Percentiles rank a stretch among this genome's conserved stretches.
These are phyloP conservation scores for Holothuria leucospilota DNA, from an alignment of 53 echinoderm and acorn worm genomes.

Conservation along the genomic window DNA sequence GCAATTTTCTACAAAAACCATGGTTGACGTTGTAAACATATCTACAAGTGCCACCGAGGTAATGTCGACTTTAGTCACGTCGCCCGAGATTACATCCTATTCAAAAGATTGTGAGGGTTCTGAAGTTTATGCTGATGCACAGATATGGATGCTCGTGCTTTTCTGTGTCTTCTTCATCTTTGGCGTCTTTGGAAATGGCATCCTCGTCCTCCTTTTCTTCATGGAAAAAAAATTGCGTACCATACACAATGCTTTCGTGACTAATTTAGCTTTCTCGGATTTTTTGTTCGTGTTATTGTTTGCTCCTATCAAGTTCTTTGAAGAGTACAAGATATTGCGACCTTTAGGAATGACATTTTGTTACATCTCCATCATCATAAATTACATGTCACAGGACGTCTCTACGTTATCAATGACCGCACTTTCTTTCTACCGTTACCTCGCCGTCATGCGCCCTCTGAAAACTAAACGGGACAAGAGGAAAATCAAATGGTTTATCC, in stretches of 20 bases:
- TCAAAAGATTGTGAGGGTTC: too few species aligned
- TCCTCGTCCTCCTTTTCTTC: conserved; percentile 4
- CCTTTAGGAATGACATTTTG: background rate
- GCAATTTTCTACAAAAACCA: too few species aligned
- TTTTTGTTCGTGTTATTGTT: background rate
- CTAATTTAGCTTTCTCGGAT: conserved; percentile 21
- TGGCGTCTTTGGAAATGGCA: conserved; percentile 20
- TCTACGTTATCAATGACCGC: conserved; percentile 9
- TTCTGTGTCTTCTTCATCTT: background rate
- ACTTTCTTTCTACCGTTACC: conserved; percentile 6
- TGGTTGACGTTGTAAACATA: too few species aligned
- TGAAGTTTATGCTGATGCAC: background rate
- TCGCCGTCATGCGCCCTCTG: conserved; percentile 2
- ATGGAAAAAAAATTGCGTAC: conserved; percentile 4
- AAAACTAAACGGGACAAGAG: background rate
- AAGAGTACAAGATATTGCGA: background rate
- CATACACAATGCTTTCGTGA: conserved; percentile 16
- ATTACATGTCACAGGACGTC: conserved; percentile 9
- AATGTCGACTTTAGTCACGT: background rate
- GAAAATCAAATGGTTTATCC: too few species aligned
- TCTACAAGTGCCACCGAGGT: background rate
- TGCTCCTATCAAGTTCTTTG: background rate
- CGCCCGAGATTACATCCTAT: too few species aligned
- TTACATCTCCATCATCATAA: background rate
- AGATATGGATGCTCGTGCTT: background rate